A percentile compares a stretch with the other conserved stretches of the same genome.
Evolutionary conservation across 2,888 invertebrate genomes (phyloP).

Genomic region (Morinoia aosen): DNA sequence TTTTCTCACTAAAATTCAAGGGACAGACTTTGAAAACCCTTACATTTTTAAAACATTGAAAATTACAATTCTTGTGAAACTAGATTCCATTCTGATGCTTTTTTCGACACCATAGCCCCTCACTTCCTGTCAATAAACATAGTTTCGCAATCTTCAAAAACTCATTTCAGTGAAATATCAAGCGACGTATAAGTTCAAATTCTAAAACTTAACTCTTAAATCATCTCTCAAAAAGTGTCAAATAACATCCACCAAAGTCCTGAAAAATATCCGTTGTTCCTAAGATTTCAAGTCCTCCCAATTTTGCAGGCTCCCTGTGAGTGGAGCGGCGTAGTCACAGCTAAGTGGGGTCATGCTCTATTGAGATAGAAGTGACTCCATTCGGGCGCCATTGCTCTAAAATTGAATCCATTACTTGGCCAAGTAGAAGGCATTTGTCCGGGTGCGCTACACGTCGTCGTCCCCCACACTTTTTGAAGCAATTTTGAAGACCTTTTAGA

Average conservation of each 20-base stretch:
- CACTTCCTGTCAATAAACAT: background rate
- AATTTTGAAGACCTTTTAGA: background rate
- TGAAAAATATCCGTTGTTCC: background rate
- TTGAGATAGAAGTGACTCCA: slow-evolving; percentile 67
- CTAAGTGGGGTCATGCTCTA: slow-evolving; percentile 39
- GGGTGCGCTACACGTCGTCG: background rate
- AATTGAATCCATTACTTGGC: slow-evolving; percentile 67
- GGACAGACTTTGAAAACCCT: background rate
- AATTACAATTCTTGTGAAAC: background rate
- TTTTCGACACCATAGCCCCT: background rate
- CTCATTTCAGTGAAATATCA: background rate
- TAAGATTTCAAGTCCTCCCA: background rate
- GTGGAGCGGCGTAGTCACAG: background rate
- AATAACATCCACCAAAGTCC: background rate
- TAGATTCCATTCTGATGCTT: background rate
- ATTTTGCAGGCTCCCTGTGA: background rate
- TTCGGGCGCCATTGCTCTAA: slow-evolving; percentile 66
- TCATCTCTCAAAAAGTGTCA: background rate
- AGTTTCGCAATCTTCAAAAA: background rate
- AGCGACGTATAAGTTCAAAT: no score
- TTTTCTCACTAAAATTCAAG: background rate
- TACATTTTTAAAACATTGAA: background rate
- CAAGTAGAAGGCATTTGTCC: slow-evolving; percentile 66
- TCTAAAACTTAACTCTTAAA: no score
- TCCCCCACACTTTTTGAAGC: background rate